Conservation (phyloP, 2,888 invertebrate genomes). For the Sialis fuliginosa region DNA sequence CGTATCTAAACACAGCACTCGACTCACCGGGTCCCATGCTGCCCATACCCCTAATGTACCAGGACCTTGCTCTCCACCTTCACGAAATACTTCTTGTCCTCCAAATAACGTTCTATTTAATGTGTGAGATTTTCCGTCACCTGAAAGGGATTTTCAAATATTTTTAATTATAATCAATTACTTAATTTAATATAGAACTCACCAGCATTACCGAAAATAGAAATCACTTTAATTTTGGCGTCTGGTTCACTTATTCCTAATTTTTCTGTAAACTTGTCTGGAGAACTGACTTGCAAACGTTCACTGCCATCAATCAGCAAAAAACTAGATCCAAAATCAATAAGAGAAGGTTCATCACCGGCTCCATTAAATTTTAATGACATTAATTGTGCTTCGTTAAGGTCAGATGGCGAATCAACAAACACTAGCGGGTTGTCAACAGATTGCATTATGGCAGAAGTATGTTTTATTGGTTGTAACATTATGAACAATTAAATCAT, state of each 20-base stretch:
- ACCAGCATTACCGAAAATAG: conserved; percentile 67
- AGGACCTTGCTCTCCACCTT: conserved; percentile 45
- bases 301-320: conserved; percentile 43
- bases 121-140: conserved; percentile 67
- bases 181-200: not conserved
- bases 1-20: conserved; percentile 57
- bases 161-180: not conserved
- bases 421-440: conserved; percentile 15
- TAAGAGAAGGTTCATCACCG: conserved; percentile 7
- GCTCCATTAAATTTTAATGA: conserved; percentile 9
- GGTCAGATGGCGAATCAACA: conserved; percentile 7
- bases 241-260: conserved; percentile 28
- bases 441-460: conserved; percentile 19
- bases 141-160: not conserved
- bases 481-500: not conserved
- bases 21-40: conserved; percentile 44
- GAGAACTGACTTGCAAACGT: conserved; percentile 34
- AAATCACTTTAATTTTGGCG: conserved; percentile 54
- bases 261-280: conserved; percentile 31
- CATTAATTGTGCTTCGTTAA: conserved; percentile 7
- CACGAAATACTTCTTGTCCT: conserved; percentile 42
- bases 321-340: conserved; percentile 24
- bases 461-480: conserved; percentile 1
- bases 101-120: conserved; percentile 51
- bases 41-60: conserved; percentile 68